These are phyloP conservation scores for Phymatocera aterrima DNA, from an alignment of 2,888 invertebrate species.

Conservation along the genomic window DNA sequence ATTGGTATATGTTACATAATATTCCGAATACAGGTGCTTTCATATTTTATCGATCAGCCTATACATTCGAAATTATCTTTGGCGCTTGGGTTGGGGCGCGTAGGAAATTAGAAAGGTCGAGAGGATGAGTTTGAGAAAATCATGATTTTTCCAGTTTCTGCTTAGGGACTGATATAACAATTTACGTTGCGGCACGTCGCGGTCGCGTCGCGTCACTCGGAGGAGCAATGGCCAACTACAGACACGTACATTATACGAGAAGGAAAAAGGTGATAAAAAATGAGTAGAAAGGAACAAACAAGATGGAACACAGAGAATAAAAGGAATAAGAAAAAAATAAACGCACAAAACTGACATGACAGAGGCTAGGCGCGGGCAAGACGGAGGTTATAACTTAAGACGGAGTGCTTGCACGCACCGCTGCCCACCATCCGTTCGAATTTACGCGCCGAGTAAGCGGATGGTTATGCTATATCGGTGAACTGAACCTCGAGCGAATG, in stretches of 20 bases:
- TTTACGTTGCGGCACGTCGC: too few relatives aligned
- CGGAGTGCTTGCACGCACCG: constrained; percentile 32
- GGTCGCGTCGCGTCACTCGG: not conserved
- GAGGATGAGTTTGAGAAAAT: not conserved
- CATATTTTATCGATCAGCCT: too few relatives aligned
- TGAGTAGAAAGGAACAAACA: not conserved
- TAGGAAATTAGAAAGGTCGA: too few relatives aligned
- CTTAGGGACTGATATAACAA: not conserved
- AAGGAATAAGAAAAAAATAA: not conserved
- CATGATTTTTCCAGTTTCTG: not conserved
- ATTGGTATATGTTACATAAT: not conserved
- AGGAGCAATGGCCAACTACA: not conserved
- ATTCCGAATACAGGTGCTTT: too few relatives aligned
- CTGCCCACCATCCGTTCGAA: constrained; percentile 8
- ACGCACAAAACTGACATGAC: not conserved
- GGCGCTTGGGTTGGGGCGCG: too few relatives aligned
- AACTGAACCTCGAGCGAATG: too few relatives aligned
- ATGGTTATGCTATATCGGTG: too few relatives aligned
- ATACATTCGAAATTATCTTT: too few relatives aligned
- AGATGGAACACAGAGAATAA: not conserved
- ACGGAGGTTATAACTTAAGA: constrained; percentile 18
- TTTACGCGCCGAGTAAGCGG: constrained; percentile 25
- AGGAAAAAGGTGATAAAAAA: not conserved
- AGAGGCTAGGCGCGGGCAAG: constrained; percentile 1
- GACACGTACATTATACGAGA: not conserved